Base-by-base conservation (phyloP, 2,797 vertebrate species). In the Eidolon dupreanum region DNA sequence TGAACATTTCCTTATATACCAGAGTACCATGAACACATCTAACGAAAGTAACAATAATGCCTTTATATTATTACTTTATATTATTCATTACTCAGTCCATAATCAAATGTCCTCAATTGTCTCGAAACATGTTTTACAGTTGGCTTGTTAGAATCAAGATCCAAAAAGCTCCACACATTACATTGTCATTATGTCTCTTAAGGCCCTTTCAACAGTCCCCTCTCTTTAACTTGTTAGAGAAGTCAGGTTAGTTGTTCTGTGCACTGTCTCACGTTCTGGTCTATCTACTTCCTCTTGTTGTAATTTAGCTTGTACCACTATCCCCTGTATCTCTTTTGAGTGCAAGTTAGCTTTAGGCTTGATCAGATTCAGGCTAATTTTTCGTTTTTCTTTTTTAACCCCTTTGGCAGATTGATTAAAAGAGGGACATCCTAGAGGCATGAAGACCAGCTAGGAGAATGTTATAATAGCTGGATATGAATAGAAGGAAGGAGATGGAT, bases 41-140 rank as follows among this genome's bases (percentile, higher is more conserved):
- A 90, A 90, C 65, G 66, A 91, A 96, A 86, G n/a, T 84, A 90
- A 63, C 59, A 79, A 65, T 79, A 57, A 75, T 84, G n/a, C 31
- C 88, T 92, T 93, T 89, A 49, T 94, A 78, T 43, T 70, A 88
- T 61, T 71, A 33, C 88, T 92, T 93, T 89, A 49, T 94, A 78
- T 43, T 70, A 88, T 61, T 71, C 43, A n/a, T 88, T 82, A 82
- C 51, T 53, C 41, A 70, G 71, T 91, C 41, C 38, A 57, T 93
- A 93, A 79, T 73, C 36, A 71, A 63, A 84, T 89, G 55, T 74
- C 24, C 15, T 93, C 78, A 88, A 5, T 88, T 87, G 41, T 93
- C 86, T 95, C 90, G 93, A 97, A 95, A 83, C 31, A 53, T 75
- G 57, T 88, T 95, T 82, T 90, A 88, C 11, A 84, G 43, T 75